Base-by-base conservation (phyloP, 2,113 vertebrate species). In the Zootoca vivipara region DNA sequence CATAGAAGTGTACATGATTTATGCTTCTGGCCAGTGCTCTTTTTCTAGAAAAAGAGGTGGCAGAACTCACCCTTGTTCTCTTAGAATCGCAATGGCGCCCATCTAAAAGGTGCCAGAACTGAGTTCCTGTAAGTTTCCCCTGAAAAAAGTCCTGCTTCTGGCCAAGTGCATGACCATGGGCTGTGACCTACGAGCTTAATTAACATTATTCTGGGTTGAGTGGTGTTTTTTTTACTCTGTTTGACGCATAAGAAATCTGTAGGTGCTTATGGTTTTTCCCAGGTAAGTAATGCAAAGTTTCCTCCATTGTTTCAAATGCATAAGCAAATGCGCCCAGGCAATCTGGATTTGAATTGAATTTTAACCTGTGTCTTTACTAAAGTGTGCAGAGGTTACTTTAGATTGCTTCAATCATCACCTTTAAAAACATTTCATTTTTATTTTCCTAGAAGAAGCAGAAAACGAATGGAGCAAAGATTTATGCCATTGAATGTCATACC, bases 401-500 rank as follows among this genome's bases (percentile, higher is more conserved):
- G 85, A 62, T 93, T 93, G 20, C 72, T 93, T 78, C 87, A 85
- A 93, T 93, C 65, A 38, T 84, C 87, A 92, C 79, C 91, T 95
- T 94, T 92, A 93, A 85, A 85, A 85, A 85, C 38, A 84, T 85
- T 85, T 28, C 83, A 75, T 75, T 85, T 72, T 28, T 46, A 67
- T 95, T 96, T 95, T 94, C 84, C 86, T 88, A 8, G 13, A 92
- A 95, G 93, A 91, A 93, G 92, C 89, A 95, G 83, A 93, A 96
- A 95, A 93, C 90, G 77, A 96, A 93, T 92, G 94, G 73, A 94
- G 77, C 69, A 95, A 94, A 96, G 93, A 97, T 96, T 96, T 96
- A 96, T 96, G 88, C 85, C 93, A 92, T 77, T 95, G 94, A 93
- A 93, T 95, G 93, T 96, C 94, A 96, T 94, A 96, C 93, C 89